Conservation (phyloP, 1,140 invertebrate species). For the Conopomorpha cramerella region DNA sequence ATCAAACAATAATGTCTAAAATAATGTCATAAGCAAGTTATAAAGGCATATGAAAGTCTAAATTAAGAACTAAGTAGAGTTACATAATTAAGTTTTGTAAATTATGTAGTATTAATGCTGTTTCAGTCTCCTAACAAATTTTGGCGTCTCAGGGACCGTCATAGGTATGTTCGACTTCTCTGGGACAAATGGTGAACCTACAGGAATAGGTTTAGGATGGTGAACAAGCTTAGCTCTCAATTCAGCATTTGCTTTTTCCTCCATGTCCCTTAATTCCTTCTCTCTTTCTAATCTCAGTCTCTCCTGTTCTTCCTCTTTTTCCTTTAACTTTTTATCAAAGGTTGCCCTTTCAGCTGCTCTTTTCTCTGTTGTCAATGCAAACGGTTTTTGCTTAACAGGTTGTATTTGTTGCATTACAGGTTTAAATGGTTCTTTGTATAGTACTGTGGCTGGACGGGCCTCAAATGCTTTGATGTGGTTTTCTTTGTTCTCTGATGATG, state of each 20-base stretch:
- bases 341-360: slow-evolving; percentile 33
- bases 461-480: slow-evolving; percentile 36
- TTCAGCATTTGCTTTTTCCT: slow-evolving; percentile 24
- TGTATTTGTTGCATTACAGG: slow-evolving; percentile 23
- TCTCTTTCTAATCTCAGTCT: slow-evolving; percentile 21
- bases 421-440: slow-evolving; percentile 48
- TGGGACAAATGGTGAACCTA: slow-evolving; percentile 21
- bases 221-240: slow-evolving; percentile 36
- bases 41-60: too few relatives aligned
- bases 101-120: slow-evolving; percentile 24
- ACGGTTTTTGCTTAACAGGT: slow-evolving; percentile 23
- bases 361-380: slow-evolving; percentile 37
- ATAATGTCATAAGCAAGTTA: too few relatives aligned
- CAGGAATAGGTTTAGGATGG: slow-evolving; percentile 37
- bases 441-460: slow-evolving; percentile 28
- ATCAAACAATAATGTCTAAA: too few relatives aligned
- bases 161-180: slow-evolving; percentile 23
- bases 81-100: too few relatives aligned
- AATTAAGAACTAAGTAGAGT: too few relatives aligned
- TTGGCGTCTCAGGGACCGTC: slow-evolving; percentile 42
- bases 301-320: slow-evolving; percentile 37
- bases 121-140: slow-evolving; percentile 36
- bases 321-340: slow-evolving; percentile 35
- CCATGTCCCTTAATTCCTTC: slow-evolving; percentile 21
- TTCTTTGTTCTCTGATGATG: slow-evolving; percentile 45